These are phyloP conservation scores for Didymodactylos carnosus DNA, from an alignment of 2,888 invertebrate species.

Conservation along the genomic window DNA sequence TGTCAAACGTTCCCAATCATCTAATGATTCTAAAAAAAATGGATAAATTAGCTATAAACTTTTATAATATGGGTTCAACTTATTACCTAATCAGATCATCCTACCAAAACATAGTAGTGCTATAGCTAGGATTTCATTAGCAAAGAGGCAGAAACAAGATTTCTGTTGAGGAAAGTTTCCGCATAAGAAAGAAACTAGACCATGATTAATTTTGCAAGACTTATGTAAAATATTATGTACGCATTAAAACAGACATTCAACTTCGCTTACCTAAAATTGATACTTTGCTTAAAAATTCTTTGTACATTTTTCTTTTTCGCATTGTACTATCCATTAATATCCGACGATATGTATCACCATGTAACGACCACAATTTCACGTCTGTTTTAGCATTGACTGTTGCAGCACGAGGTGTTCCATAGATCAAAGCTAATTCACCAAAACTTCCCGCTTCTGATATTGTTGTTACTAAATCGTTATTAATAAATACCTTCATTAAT, in stretches of 20 bases:
- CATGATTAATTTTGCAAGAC: too few species aligned
- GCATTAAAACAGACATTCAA: neutral
- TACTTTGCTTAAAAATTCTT: conserved; percentile 88
- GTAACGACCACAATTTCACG: conserved; percentile 89
- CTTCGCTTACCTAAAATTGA: conserved; percentile 50
- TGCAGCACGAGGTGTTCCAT: conserved; percentile 94
- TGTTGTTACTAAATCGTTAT: conserved; percentile 54
- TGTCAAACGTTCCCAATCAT: conserved; percentile 94
- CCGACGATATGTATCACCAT: conserved; percentile 48
- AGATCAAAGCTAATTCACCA: conserved; percentile 91
- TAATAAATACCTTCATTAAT: conserved; percentile 33
- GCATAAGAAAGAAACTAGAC: too few species aligned
- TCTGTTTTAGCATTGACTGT: conserved; percentile 87
- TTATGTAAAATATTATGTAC: neutral
- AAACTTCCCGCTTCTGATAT: conserved; percentile 94
- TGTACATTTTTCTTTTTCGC: conserved; percentile 94
- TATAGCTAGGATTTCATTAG: neutral
- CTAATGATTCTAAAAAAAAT: conserved; percentile 58
- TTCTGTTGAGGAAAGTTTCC: too few species aligned
- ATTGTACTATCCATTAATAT: conserved; percentile 59
- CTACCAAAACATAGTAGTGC: neutral
- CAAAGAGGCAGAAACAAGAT: too few species aligned
- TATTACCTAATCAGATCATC: neutral
- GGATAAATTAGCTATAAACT: neutral
- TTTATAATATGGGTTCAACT: neutral